Conservation (phyloP, 2,888 invertebrate genomes). For the Netelia virgata region DNA sequence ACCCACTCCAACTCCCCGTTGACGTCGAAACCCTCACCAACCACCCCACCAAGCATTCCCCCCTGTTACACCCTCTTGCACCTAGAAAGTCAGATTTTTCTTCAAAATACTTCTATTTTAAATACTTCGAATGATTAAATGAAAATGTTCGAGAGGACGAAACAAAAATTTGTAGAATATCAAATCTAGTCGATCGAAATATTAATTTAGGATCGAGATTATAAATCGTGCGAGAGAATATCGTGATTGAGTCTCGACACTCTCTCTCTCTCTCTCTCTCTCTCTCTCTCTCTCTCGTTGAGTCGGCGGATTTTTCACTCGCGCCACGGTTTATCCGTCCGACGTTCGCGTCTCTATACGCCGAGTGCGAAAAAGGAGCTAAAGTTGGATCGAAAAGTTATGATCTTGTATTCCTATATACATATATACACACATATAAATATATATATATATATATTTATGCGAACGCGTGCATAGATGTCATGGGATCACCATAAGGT, state of each 20-base stretch:
- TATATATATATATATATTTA: background rate
- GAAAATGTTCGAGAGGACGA: too few species aligned
- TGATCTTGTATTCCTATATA: constrained; percentile 76
- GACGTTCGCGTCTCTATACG: constrained; percentile 35
- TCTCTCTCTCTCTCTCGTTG: background rate
- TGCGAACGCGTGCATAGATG: constrained; percentile 24
- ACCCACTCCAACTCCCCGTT: constrained; percentile 36
- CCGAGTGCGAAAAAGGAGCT: constrained; percentile 64
- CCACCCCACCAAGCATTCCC: too few species aligned
- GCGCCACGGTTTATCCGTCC: background rate
- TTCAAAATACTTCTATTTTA: too few species aligned
- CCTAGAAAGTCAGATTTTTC: too few species aligned
- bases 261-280: background rate
- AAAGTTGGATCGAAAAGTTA: constrained; percentile 79
- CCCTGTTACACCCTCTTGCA: too few species aligned
- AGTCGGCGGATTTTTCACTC: background rate
- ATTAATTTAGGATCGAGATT: too few species aligned
- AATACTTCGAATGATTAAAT: too few species aligned
- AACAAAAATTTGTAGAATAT: too few species aligned
- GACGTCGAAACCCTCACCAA: too few species aligned
- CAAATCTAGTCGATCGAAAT: too few species aligned
- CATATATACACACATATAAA: constrained; percentile 68
- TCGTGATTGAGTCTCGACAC: background rate
- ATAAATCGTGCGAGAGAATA: too few species aligned
- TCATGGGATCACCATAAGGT: constrained; percentile 84